A percentile compares a stretch with the other conserved stretches of the same genome.
phyloP scores from a whole-genome alignment of 2,888 invertebrate genomes.

The Eupelmus urozonus region DNA sequence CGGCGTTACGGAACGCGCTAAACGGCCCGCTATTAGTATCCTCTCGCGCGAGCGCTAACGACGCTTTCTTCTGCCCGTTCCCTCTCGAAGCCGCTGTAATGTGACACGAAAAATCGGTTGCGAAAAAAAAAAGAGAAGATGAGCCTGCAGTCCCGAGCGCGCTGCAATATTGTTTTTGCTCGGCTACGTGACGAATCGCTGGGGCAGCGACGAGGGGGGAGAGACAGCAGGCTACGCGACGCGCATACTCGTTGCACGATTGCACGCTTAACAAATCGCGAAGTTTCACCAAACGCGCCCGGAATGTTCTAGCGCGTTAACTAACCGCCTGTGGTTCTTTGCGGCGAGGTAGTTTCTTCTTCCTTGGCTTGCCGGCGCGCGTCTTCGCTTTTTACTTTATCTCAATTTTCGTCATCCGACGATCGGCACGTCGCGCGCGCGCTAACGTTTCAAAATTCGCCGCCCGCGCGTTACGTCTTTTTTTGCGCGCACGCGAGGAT shows the following conservation, averaged over 20 bases:
- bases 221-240: slow-evolving; percentile 24
- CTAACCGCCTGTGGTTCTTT: slow-evolving; percentile 1
- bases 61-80: slow-evolving; percentile 34
- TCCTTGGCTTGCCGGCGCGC: not conserved
- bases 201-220: not conserved
- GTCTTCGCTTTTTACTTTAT: not conserved
- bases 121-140: slow-evolving; percentile 45
- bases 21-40: not conserved
- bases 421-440: not conserved
- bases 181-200: slow-evolving; percentile 44
- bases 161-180: slow-evolving; percentile 48
- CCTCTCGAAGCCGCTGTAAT: slow-evolving; percentile 33
- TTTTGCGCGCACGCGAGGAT: not conserved
- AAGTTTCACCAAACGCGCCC: slow-evolving; percentile 71
- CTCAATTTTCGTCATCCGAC: slow-evolving; percentile 14
- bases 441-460: slow-evolving; percentile 5
- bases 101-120: slow-evolving; percentile 40
- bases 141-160: slow-evolving; percentile 9
- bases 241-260: slow-evolving; percentile 53
- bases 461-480: not conserved
- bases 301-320: slow-evolving; percentile 62
- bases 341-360: too few relatives aligned
- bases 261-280: slow-evolving; percentile 69
- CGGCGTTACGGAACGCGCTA: slow-evolving; percentile 25
- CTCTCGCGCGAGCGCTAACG: too few relatives aligned